phyloP scores from a whole-genome alignment of 2,797 vertebrate genomes.

The Acanthurus lineatus region DNA sequence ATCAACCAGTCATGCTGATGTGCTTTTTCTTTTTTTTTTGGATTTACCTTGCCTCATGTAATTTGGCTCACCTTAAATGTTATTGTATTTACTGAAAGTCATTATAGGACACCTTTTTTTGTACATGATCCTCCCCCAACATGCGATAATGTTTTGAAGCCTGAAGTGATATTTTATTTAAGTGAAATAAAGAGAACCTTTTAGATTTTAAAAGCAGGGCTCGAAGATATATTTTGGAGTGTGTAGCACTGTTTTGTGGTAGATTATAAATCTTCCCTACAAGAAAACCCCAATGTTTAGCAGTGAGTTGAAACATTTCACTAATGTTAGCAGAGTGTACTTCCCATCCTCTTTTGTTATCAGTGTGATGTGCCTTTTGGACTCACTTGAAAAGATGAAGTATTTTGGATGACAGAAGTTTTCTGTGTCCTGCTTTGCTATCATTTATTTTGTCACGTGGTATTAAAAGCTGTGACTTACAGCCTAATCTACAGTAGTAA shows the following conservation, averaged over 20 bases:
- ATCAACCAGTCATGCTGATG: conserved; percentile 41
- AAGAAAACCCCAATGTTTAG: background rate
- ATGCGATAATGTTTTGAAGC: conserved; percentile 38
- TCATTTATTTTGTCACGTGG: background rate
- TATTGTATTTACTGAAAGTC: conserved; percentile 38
- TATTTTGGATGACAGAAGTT: background rate
- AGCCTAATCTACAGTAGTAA: background rate
- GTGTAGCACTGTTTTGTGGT: background rate
- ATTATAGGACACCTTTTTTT: background rate
- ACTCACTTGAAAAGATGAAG: conserved; percentile 19
- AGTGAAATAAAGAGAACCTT: conserved; percentile 61
- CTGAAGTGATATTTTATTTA: conserved; percentile 68
- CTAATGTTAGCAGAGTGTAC: background rate
- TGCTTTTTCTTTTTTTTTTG: conserved; percentile 46
- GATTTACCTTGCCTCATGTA: conserved; percentile 49
- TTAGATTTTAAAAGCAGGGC: conserved; percentile 51
- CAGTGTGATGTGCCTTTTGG: conserved; percentile 62
- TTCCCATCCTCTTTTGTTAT: background rate
- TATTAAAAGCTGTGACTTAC: background rate
- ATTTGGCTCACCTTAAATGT: conserved; percentile 38
- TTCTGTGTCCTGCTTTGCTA: background rate
- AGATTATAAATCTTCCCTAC: background rate
- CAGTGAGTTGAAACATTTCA: too few species aligned
- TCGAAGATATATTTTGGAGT: conserved; percentile 33
- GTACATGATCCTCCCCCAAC: conserved; percentile 9